These are phyloP conservation scores for Nemoura dubitans DNA, from an alignment of 2,888 invertebrate species.

Conservation along the genomic window DNA sequence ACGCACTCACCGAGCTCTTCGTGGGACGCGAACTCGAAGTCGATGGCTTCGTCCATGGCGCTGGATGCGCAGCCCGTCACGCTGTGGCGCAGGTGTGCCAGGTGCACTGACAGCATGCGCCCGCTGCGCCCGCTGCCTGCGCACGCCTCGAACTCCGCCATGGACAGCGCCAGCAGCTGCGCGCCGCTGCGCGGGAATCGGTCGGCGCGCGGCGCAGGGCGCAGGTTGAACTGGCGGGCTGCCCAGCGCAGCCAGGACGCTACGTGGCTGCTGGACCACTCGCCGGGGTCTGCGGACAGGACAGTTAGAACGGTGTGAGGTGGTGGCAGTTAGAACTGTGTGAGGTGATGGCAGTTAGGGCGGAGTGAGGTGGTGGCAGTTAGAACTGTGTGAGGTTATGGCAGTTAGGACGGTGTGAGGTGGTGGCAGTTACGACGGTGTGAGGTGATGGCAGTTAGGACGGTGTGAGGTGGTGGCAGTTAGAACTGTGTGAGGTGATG, in stretches of 20 bases:
- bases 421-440: conserved; percentile 70
- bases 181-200: conserved; percentile 67
- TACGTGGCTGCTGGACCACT: conserved; percentile 70
- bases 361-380: too few species aligned
- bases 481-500: too few species aligned
- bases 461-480: neutral
- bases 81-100: conserved; percentile 68
- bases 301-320: neutral
- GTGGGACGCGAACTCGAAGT: conserved; percentile 53
- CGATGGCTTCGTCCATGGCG: conserved; percentile 65
- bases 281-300: conserved; percentile 67
- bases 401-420: conserved; percentile 70
- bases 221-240: conserved; percentile 67
- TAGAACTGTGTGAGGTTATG: too few species aligned
- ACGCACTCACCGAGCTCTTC: conserved; percentile 43
- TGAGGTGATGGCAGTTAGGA: conserved; percentile 54
- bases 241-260: conserved; percentile 72
- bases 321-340: too few species aligned
- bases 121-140: conserved; percentile 65
- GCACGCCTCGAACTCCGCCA: conserved; percentile 69
- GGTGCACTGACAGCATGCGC: conserved; percentile 68
- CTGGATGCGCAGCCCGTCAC: conserved; percentile 69
- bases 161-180: conserved; percentile 68
- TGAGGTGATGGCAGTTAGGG: too few species aligned
- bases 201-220: conserved; percentile 63